A percentile compares a stretch with the other conserved stretches of the same genome.
Evolutionary conservation across 2,797 vertebrate genomes (phyloP).

Genomic region (Trachurus trachurus): DNA sequence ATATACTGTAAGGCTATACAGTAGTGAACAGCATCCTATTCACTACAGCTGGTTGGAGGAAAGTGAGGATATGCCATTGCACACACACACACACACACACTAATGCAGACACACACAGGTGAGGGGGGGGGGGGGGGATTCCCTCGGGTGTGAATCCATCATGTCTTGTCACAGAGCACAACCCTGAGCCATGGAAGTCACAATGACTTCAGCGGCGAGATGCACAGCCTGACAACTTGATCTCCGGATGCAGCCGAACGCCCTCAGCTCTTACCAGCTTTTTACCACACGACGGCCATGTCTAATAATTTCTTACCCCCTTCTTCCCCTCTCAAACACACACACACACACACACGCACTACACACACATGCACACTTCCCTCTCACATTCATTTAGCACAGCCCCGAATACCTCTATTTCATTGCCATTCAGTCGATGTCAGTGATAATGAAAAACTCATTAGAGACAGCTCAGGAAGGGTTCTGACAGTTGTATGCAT

Average conservation of each 20-base stretch:
- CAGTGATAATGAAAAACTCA: slow-evolving; percentile 78
- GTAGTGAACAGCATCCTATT: not conserved
- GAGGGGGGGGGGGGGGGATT: slow-evolving; percentile 11
- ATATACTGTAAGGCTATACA: slow-evolving; percentile 14
- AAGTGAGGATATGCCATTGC: slow-evolving; percentile 12
- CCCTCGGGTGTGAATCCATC: slow-evolving; percentile 64
- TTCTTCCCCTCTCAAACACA: too few species aligned
- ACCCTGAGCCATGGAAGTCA: slow-evolving; percentile 57
- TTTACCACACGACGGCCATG: slow-evolving; percentile 49
- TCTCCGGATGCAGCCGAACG: slow-evolving; percentile 58
- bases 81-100: slow-evolving; percentile 29
- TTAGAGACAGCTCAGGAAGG: slow-evolving; percentile 70
- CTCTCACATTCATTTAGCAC: slow-evolving; percentile 75
- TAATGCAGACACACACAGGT: slow-evolving; percentile 37
- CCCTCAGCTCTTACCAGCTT: slow-evolving; percentile 56
- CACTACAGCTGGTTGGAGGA: slow-evolving; percentile 12
- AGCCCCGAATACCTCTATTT: slow-evolving; percentile 61
- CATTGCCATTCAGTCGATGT: slow-evolving; percentile 71
- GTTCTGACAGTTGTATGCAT: slow-evolving; percentile 64
- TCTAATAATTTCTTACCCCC: slow-evolving; percentile 51
- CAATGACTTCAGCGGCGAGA: slow-evolving; percentile 42
- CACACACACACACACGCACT: too few species aligned
- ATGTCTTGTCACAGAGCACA: slow-evolving; percentile 60
- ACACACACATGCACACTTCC: not conserved
- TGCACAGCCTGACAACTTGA: slow-evolving; percentile 62